phyloP scores from a whole-genome alignment of 2,113 vertebrate genomes.

The Ibidorhyncha struthersii region DNA sequence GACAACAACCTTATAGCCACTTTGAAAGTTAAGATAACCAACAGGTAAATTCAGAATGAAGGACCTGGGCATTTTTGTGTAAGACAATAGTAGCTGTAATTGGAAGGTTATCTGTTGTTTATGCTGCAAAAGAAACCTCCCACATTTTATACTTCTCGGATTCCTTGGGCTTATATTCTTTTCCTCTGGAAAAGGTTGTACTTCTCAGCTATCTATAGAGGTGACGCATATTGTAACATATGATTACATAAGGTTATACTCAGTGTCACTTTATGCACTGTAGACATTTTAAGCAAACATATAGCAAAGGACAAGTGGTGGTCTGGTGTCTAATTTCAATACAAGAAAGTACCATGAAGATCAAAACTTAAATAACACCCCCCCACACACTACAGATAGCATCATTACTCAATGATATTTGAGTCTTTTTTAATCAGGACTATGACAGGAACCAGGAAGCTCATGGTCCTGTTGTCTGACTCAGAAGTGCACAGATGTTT shows the following conservation, averaged over 20 bases:
- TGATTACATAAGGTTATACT: background rate
- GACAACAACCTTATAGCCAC: background rate
- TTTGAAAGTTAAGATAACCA: background rate
- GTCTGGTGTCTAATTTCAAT: background rate
- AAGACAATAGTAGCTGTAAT: background rate
- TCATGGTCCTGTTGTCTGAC: slow-evolving; percentile 14
- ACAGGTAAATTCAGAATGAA: background rate
- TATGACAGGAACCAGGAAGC: slow-evolving; percentile 40
- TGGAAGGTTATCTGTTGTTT: background rate
- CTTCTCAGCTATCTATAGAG: background rate
- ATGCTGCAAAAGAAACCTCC: background rate
- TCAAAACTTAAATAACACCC: background rate
- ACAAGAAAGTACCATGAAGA: background rate
- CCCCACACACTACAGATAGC: background rate
- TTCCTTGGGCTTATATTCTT: background rate
- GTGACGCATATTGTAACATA: background rate
- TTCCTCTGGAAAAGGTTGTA: background rate
- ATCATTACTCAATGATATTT: background rate
- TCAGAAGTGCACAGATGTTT: slow-evolving; percentile 50
- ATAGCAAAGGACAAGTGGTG: background rate
- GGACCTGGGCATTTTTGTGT: background rate
- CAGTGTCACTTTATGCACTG: background rate
- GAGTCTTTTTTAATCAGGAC: background rate
- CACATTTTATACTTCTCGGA: background rate
- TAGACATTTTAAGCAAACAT: background rate